Base-by-base conservation (phyloP, 1,140 invertebrate genomes). In the Heliconius eleuchia region DNA sequence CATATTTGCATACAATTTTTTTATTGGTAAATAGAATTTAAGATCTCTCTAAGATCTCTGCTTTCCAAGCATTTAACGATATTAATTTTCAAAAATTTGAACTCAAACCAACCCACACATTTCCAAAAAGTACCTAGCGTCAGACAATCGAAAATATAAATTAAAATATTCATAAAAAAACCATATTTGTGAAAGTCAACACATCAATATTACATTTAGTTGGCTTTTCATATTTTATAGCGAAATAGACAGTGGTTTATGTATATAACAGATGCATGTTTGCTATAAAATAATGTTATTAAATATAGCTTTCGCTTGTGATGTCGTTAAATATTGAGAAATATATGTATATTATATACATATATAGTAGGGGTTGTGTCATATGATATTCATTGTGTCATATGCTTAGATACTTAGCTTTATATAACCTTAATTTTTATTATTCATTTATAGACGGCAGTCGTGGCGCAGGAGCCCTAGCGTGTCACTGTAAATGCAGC, bases 211-310 rank as follows among this genome's bases (percentile, higher is more conserved):
- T 13, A 66, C 23, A 66, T 66, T 66, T 60, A 6, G 55, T 60
- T 27, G 57, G 11, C 23, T 30, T 66, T 66, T 30, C 57, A 66
- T 23, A 66, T 66, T 66, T 60, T 66, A 66, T 66, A 66, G 60
- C 60, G 60, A 66, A 66, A 66, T 66, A 66, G 60, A 66, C 60
- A 66, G 27, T 66, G 60, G n/a, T 30, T 66, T 30, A 66, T 30
- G 23, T 23, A 23, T 23, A 23, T 23, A 66, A 30, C 60, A 66
- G 60, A 66, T 66, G 60, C 60, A 27, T 23, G 60, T 66, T 66
- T 66, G 11, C 30, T 66, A 66, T 66, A 66, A 66, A 66, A 66
- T 66, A 66, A 66, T 66, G 60, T 66, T 66, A 66, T 66, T 66
- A 66, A 66, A 66, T 27, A 27, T 27, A 66, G 23, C 60, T 66